These are phyloP conservation scores for Lasioglossum leucozonium DNA, from an alignment of 2,888 invertebrate genomes.

Conservation along the genomic window DNA sequence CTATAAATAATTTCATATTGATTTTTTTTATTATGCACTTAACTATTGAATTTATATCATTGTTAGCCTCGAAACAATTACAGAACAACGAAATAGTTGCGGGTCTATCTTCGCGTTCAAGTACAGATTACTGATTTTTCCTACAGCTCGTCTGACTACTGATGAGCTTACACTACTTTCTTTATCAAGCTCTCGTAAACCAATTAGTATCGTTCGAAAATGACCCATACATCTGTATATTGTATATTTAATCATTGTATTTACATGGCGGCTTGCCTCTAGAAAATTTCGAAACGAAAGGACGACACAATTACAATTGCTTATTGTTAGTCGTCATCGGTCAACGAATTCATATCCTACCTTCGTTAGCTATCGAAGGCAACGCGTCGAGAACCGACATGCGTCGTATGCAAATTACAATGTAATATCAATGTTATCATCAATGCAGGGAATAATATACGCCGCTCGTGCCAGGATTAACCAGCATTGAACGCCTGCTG, in stretches of 20 bases:
- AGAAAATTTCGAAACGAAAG: neutral
- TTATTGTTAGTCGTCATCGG: neutral
- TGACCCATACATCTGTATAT: neutral
- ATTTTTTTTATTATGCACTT: neutral
- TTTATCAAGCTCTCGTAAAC: neutral
- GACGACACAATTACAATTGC: neutral
- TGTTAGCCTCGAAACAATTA: too few relatives aligned
- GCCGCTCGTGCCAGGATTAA: constrained; percentile 49
- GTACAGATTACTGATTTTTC: neutral
- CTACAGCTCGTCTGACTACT: neutral
- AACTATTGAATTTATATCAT: neutral
- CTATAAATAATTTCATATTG: neutral
- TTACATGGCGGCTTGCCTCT: neutral
- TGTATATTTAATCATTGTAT: neutral
- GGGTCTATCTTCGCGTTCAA: neutral
- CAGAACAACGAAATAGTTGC: neutral
- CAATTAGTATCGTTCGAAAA: neutral
- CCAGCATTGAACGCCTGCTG: constrained; percentile 46
- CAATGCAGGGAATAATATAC: constrained; percentile 47
- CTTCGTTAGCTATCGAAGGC: constrained; percentile 23
- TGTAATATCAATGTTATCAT: constrained; percentile 56
- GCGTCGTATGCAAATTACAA: constrained; percentile 54
- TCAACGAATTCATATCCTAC: constrained; percentile 13
- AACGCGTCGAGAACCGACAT: constrained; percentile 39
- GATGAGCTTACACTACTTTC: neutral